Conservation (phyloP, 2,888 invertebrate species). For the Gymnocheta viridis region DNA sequence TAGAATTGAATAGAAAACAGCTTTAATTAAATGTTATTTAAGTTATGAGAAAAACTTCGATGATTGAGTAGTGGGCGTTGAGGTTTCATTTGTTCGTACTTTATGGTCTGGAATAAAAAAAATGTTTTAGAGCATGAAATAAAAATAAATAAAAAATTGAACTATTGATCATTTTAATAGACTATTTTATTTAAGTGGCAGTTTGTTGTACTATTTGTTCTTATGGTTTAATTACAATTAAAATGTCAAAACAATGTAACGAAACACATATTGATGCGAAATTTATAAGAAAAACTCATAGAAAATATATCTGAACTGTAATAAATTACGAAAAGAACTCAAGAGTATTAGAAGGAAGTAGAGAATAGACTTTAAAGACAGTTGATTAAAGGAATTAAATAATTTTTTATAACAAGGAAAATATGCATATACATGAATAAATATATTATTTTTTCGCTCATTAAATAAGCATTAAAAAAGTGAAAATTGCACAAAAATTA, state of each 20-base stretch:
- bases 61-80: slow-evolving; percentile 64
- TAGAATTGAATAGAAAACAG: slow-evolving; percentile 6
- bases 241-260: slow-evolving; percentile 46
- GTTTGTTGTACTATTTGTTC: slow-evolving; percentile 3
- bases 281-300: slow-evolving; percentile 14
- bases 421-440: too few relatives aligned
- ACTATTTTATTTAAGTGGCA: slow-evolving; percentile 60
- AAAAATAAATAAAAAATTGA: slow-evolving; percentile 60
- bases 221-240: slow-evolving; percentile 41
- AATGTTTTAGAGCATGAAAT: slow-evolving; percentile 54
- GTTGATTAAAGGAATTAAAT: neutral
- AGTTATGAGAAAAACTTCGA: slow-evolving; percentile 47
- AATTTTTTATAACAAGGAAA: too few relatives aligned
- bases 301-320: slow-evolving; percentile 18
- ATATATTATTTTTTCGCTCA: too few relatives aligned
- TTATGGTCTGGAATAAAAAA: neutral
- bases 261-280: slow-evolving; percentile 27
- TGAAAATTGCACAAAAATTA: too few relatives aligned
- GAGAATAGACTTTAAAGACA: neutral
- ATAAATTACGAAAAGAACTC: slow-evolving; percentile 1
- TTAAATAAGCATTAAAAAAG: too few relatives aligned
- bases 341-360: neutral
- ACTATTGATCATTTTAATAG: slow-evolving; percentile 68
- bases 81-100: slow-evolving; percentile 45
- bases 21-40: slow-evolving; percentile 58